Percentiles rank a stretch among this genome's conserved stretches.
phyloP scores from a whole-genome alignment of 2,888 invertebrate genomes.

The Plebejus anna region DNA sequence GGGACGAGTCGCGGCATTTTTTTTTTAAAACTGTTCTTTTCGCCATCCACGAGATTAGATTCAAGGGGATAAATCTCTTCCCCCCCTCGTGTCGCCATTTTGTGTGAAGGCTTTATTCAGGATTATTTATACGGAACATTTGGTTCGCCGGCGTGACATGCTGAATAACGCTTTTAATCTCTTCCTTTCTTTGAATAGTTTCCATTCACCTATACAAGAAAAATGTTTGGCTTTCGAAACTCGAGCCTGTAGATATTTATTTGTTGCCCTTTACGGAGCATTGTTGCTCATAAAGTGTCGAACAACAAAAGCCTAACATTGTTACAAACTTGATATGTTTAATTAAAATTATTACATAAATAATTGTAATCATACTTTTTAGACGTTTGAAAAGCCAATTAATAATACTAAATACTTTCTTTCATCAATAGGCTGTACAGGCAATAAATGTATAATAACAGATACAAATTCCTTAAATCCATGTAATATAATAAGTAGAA shows the following conservation, averaged over 20 bases:
- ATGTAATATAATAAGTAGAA: slow-evolving; percentile 41
- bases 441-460: neutral
- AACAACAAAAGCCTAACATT: neutral
- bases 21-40: slow-evolving; percentile 70
- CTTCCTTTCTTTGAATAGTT: slow-evolving; percentile 38
- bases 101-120: slow-evolving; percentile 70
- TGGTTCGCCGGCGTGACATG: slow-evolving; percentile 56
- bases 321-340: neutral
- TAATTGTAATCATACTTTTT: too few species aligned
- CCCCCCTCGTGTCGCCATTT: slow-evolving; percentile 62
- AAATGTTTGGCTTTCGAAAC: slow-evolving; percentile 30
- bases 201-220: slow-evolving; percentile 36
- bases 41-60: slow-evolving; percentile 75
- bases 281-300: neutral
- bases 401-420: too few species aligned
- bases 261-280: neutral
- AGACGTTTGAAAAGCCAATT: too few species aligned
- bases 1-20: slow-evolving; percentile 56
- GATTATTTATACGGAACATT: slow-evolving; percentile 73
- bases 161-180: slow-evolving; percentile 65
- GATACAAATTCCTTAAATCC: slow-evolving; percentile 12
- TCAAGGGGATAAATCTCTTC: slow-evolving; percentile 73
- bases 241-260: neutral
- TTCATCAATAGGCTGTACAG: too few species aligned
- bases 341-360: too few species aligned